Conservation (phyloP, 2,888 invertebrate genomes). For the Drosophila mercatorum region DNA sequence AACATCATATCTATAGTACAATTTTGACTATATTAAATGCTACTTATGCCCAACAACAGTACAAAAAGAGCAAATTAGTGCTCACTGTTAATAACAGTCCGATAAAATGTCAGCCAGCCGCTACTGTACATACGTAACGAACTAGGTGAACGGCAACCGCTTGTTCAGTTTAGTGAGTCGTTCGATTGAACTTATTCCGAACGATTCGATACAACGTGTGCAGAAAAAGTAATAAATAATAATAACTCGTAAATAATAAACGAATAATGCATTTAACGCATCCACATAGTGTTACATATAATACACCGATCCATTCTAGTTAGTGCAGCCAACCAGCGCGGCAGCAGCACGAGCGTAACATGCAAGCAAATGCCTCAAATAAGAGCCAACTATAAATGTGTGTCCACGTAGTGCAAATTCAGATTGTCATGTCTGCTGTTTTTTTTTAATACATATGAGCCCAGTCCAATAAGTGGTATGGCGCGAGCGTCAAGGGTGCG, state of each 20-base stretch:
- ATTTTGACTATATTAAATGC: background rate
- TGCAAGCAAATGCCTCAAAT: conserved; percentile 28
- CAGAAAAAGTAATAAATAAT: conserved; percentile 71
- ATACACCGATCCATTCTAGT: conserved; percentile 12
- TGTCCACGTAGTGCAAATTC: conserved; percentile 73
- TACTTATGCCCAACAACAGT: too few species aligned
- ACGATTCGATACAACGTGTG: conserved; percentile 65
- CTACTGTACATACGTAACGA: conserved; percentile 2
- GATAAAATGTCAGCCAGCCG: background rate
- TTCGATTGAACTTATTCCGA: conserved; percentile 53
- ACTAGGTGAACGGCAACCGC: conserved; percentile 13
- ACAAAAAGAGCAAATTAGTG: rapidly evolving
- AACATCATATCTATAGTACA: rapidly evolving
- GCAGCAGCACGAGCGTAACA: conserved; percentile 10
- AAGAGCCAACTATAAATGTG: conserved; percentile 47
- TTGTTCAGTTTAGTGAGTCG: conserved; percentile 33
- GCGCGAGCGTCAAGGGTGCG: conserved; percentile 63
- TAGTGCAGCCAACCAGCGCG: conserved; percentile 10
- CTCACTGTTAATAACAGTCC: conserved; percentile 22
- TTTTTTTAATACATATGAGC: conserved; percentile 38
- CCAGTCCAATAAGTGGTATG: conserved; percentile 43
- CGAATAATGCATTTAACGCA: conserved; percentile 43
- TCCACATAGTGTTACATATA: conserved; percentile 35
- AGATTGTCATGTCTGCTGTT: conserved; percentile 65
- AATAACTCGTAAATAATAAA: conserved; percentile 61